Evolutionary conservation across 2,888 invertebrate species (phyloP).

Genomic region (Homarus gammarus): DNA sequence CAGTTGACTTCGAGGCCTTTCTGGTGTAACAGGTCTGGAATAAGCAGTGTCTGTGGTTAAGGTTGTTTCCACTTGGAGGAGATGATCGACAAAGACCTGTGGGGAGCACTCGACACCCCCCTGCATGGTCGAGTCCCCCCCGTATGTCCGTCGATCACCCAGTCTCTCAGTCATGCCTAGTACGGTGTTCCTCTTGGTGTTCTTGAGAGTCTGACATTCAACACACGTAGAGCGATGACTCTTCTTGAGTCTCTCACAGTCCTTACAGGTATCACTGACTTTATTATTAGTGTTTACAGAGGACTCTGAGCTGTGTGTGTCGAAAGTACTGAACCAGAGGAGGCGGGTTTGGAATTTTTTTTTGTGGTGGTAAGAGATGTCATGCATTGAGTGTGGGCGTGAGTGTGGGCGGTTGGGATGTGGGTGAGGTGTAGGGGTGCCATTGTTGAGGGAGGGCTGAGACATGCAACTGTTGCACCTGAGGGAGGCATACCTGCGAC

Average conservation of each 20-base stretch:
- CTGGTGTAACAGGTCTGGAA: not conserved
- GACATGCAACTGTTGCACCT: conserved; percentile 53
- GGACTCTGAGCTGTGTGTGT: conserved; percentile 29
- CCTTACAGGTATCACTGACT: not conserved
- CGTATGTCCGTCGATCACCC: not conserved
- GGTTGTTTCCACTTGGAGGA: conserved; percentile 12
- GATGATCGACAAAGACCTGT: conserved; percentile 33
- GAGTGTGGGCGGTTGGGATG: conserved; percentile 15
- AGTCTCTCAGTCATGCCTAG: not conserved
- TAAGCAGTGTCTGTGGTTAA: not conserved
- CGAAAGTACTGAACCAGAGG: conserved; percentile 5
- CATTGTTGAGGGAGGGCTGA: conserved; percentile 7
- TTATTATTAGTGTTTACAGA: not conserved
- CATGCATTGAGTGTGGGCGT: conserved; percentile 16
- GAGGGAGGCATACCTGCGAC: conserved; percentile 43
- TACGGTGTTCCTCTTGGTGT: conserved; percentile 41
- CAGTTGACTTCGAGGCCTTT: not conserved
- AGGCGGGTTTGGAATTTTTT: not conserved
- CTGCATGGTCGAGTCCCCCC: not conserved
- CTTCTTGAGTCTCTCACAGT: not conserved
- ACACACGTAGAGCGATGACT: not conserved
- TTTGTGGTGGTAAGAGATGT: conserved; percentile 4
- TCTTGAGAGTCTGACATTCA: conserved; percentile 32
- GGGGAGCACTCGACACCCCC: not conserved
- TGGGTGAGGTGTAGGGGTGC: not conserved